Evolutionary conservation across 2,797 vertebrate species (phyloP).

Genomic region (Gallinago nigripennis): DNA sequence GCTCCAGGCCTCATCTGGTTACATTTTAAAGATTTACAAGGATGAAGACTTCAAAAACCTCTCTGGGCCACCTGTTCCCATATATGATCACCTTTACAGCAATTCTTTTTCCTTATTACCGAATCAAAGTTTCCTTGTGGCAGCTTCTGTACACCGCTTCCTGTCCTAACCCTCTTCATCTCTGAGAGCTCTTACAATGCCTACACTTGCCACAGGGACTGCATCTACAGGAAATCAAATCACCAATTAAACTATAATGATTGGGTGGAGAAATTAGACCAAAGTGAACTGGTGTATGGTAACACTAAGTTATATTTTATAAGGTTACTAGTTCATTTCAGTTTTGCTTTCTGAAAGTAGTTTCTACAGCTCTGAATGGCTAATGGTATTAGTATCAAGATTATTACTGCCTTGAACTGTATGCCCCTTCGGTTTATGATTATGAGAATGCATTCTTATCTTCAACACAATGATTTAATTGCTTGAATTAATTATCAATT

Average conservation of each 20-base stretch:
- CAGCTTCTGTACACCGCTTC: background rate
- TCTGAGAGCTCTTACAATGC: background rate
- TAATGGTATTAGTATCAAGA: background rate
- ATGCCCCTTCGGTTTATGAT: background rate
- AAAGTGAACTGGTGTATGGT: background rate
- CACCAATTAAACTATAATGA: background rate
- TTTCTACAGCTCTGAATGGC: background rate
- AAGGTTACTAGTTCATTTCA: background rate
- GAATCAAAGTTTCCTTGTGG: background rate
- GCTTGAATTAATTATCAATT: background rate
- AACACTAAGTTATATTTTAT: background rate
- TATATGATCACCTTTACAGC: background rate
- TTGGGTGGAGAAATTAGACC: background rate
- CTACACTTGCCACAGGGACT: background rate
- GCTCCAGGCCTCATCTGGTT: background rate
- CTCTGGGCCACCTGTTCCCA: background rate
- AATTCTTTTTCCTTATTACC: background rate
- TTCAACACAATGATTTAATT: background rate
- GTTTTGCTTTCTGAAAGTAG: background rate
- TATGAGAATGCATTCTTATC: background rate
- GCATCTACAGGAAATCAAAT: background rate
- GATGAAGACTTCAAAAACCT: background rate
- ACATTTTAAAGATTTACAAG: background rate
- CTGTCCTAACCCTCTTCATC: background rate
- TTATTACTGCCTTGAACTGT: background rate